Percentiles rank a stretch among this genome's conserved stretches.
Evolutionary conservation across 2,113 vertebrate species (phyloP).

Genomic region (Plotosus lineatus): DNA sequence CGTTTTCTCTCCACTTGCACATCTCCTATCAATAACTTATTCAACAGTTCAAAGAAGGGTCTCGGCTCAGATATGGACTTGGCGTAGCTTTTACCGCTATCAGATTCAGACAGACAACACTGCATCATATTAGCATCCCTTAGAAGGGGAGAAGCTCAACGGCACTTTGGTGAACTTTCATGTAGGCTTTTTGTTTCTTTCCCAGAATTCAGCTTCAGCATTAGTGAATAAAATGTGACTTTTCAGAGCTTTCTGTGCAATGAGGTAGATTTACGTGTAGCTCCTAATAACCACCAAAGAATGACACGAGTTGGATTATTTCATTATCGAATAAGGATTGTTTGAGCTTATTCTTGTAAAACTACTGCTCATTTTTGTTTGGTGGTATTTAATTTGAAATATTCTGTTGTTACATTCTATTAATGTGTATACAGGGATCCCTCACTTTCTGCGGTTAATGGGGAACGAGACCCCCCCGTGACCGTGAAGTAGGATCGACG

Average conservation of each 20-base stretch:
- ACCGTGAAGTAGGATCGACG: too few species aligned
- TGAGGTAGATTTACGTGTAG: background rate
- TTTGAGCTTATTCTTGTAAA: background rate
- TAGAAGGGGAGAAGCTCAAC: background rate
- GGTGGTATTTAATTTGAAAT: background rate
- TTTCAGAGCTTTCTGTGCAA: background rate
- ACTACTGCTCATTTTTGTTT: background rate
- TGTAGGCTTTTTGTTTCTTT: background rate
- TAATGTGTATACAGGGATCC: too few species aligned
- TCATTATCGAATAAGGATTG: background rate
- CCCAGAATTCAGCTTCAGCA: background rate
- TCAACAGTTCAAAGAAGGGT: conserved; percentile 23
- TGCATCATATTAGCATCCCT: conserved; percentile 11
- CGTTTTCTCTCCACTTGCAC: conserved; percentile 65
- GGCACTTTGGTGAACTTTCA: background rate
- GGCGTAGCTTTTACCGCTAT: conserved; percentile 29
- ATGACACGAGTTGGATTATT: background rate
- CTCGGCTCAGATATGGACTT: background rate
- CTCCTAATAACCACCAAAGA: background rate
- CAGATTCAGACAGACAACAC: conserved; percentile 12
- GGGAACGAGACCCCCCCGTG: too few species aligned
- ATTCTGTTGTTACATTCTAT: too few species aligned
- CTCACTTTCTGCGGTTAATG: too few species aligned
- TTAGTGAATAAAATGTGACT: background rate
- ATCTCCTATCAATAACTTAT: conserved; percentile 46